Evolutionary conservation across 2,797 vertebrate species (phyloP).

Genomic region (Heliangelus exortis): DNA sequence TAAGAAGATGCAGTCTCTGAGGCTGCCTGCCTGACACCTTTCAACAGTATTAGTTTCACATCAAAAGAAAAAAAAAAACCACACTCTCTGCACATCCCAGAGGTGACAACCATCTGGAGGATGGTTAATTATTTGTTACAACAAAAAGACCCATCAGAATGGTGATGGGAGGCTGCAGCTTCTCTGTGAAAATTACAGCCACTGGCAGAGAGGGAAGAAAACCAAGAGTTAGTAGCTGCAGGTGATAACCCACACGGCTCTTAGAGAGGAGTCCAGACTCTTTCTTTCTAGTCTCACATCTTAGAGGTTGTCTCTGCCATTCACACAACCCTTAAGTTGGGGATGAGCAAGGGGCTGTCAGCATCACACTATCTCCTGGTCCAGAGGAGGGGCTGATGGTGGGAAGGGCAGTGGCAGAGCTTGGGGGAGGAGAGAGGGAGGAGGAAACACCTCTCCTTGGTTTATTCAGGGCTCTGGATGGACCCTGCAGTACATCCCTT

Average conservation of each 20-base stretch:
- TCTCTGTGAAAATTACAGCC: slow-evolving; percentile 25
- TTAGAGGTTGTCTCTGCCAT: neutral
- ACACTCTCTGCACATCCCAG: slow-evolving; percentile 45
- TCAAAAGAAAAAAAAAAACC: slow-evolving; percentile 37
- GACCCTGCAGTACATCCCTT: neutral
- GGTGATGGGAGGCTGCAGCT: slow-evolving; percentile 55
- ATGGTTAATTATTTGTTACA: slow-evolving; percentile 74
- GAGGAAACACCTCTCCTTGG: neutral
- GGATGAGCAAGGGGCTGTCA: neutral
- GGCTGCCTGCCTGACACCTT: slow-evolving; percentile 56
- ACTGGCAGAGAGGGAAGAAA: neutral
- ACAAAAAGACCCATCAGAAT: slow-evolving; percentile 53
- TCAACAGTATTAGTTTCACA: slow-evolving; percentile 61
- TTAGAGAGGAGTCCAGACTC: neutral
- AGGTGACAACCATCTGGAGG: slow-evolving; percentile 61
- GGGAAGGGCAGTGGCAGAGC: neutral
- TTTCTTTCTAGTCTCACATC: neutral
- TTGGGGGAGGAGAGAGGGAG: neutral
- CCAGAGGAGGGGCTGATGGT: neutral
- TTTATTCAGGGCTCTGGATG: neutral
- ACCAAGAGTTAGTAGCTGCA: neutral
- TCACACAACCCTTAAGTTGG: neutral
- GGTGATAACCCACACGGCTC: neutral
- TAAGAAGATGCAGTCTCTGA: slow-evolving; percentile 19
- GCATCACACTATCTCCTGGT: neutral